A percentile compares a stretch with the other conserved stretches of the same genome.
phyloP scores from a whole-genome alignment of 2,797 vertebrate genomes.

The Ceyx erithaca region DNA sequence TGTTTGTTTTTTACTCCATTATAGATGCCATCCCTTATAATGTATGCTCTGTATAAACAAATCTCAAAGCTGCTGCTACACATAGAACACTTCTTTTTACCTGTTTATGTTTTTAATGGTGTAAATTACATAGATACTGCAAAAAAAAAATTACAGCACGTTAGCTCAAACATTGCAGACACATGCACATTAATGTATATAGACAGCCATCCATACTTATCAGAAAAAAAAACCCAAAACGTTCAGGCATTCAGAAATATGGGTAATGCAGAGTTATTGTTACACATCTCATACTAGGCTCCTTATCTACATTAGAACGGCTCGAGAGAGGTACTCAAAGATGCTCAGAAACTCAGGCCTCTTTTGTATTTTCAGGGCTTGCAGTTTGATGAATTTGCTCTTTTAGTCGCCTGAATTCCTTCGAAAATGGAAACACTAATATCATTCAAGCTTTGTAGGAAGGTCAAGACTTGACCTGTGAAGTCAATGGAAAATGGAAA shows the following conservation, averaged over 20 bases:
- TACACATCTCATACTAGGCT: not conserved
- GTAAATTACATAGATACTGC: slow-evolving; percentile 11
- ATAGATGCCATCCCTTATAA: not conserved
- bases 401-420: not conserved
- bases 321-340: not conserved
- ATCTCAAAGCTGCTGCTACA: slow-evolving; percentile 16
- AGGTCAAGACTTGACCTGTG: not conserved
- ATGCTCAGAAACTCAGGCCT: not conserved
- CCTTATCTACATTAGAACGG: not conserved
- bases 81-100: not conserved
- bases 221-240: not conserved
- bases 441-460: not conserved
- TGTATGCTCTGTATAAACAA: slow-evolving; percentile 27
- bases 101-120: not conserved
- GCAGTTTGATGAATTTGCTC: not conserved
- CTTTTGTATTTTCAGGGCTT: slow-evolving; percentile 1
- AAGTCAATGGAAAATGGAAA: slow-evolving; percentile 44
- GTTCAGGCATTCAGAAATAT: slow-evolving; percentile 42
- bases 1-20: slow-evolving; percentile 30
- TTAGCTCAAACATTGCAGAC: not conserved
- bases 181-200: not conserved
- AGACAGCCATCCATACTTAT: not conserved
- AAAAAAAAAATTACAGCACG: not conserved
- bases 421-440: slow-evolving; percentile 12
- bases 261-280: not conserved